Evolutionary conservation across 2,797 vertebrate genomes (phyloP), one percentile per base, ranked within the genome.

Genomic region (Macropodus opercularis): DNA sequence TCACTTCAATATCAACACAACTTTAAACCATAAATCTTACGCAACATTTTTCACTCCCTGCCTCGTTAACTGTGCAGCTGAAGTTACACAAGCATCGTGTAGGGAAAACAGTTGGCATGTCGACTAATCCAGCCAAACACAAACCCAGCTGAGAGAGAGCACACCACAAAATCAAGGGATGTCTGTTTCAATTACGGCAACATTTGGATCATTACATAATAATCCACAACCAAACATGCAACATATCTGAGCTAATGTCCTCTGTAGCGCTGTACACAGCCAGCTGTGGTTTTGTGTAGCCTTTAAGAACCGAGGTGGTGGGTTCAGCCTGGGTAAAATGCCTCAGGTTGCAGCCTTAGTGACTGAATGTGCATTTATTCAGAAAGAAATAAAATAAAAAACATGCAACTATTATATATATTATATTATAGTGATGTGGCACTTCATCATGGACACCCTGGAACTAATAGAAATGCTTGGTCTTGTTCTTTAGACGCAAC

Each of bases 201-300:
- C 85, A 80, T 86, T 86, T 70, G 72, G 75, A 75, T 75, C 63
- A 68, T 91, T 92, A 87, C 82, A 81, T 89, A 89, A 92, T 78
- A 83, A 77, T 83, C 80, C 79, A 69, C 61, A 1, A 62, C 42
- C 48, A 75, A 81, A 69, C 80, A 80, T 79, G 77, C 74, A 61
- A 72, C 70, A 72, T 69, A 85, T 86, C 80, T 50, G 44, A 75
- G 71, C 80, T 85, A 84, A 81, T 87, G 56, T 85, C 47, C 60
- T 77, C 77, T 69, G 50, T 26, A 8, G 69, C 63, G 63, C 75
- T 71, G 50, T 49, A 64, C 51, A 44, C 55, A 49, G 47, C 55
- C 76, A 84, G 75, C 74, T 83, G 76, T 6, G 26, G 65, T 42
- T 71, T 58, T 61, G 56, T 58, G 61, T 46, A 11, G 22, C 46